Base-by-base conservation (phyloP, 2,888 invertebrate species). In the Holacanthella duospinosa region DNA sequence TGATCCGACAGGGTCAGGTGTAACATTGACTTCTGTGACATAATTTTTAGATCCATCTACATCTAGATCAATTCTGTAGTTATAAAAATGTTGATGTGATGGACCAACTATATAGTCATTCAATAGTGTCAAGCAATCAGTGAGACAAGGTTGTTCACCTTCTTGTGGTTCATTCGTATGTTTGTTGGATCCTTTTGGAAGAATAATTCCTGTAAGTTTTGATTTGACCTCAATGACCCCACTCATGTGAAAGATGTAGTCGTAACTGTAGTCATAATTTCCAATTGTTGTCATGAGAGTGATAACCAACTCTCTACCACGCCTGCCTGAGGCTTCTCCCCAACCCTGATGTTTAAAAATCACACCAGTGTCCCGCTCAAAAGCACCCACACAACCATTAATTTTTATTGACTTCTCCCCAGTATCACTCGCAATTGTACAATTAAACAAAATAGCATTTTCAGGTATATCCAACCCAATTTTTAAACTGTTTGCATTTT, bases 201-300 rank as follows among this genome's bases (percentile, higher is more conserved):
- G 27, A 3, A 58, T 6, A 28, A 58, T 58, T 24, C 58, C 58
- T 9, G 58, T 58, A n/a, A 58, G 58, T 25, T 36, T 24, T 29
- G 36, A n/a, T 24, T 36, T 24, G n/a, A 58, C 24, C 9, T 58
- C 36, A 43, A 58, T 58, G 6, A 24, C 16, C 21, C 58, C 58
- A 24, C 29, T 36, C 58, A 29, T 29, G 43, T 58, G 58, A 24
- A 58, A 58, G 16, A 58, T 43, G 24, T 58, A 58, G 43, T 58
- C 29, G 36, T 29, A 58, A 12, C 4, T 24, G 25, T 58, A 58
- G 58, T 58, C 58, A 43, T 58, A 58, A 24, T 58, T 58, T 4
- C 25, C 24, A 29, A 55, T 21, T 4, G 24, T 26, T 6, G 27
- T 21, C 24, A 55, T 55, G 19, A 55, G 4, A 16, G 55, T 55